phyloP scores from a whole-genome alignment of 2,888 invertebrate species.

The Drosophila quinaria region DNA sequence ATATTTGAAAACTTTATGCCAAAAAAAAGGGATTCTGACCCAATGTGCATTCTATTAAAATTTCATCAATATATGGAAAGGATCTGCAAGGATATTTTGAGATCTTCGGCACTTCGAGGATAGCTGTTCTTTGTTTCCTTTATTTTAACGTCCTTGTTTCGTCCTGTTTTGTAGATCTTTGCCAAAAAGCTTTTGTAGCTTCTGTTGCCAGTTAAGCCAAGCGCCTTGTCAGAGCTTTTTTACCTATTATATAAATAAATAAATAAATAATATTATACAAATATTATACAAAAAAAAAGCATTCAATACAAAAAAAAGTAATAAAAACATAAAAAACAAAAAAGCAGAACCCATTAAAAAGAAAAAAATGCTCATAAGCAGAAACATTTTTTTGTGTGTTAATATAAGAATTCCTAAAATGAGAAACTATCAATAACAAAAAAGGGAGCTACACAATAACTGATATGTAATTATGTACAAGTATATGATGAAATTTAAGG shows the following conservation, averaged over 20 bases:
- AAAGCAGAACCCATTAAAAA: conserved; percentile 3
- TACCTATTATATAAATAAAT: conserved; percentile 57
- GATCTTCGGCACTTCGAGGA: conserved; percentile 13
- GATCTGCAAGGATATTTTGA: conserved; percentile 14
- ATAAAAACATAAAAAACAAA: conserved; percentile 18
- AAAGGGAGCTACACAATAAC: conserved; percentile 41
- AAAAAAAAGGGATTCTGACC: no score
- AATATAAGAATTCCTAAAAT: conserved; percentile 26
- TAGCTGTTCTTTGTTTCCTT: conserved; percentile 15
- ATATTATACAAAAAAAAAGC: conserved; percentile 48
- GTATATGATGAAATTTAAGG: conserved; percentile 43
- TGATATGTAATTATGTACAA: conserved; percentile 48
- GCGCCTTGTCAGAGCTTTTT: conserved; percentile 77
- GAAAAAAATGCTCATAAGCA: no score
- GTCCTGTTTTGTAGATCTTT: conserved; percentile 51
- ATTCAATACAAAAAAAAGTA: conserved; percentile 27
- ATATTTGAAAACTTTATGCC: no score
- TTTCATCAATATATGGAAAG: not conserved
- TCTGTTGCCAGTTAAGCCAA: conserved; percentile 74
- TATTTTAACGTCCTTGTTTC: conserved; percentile 8
- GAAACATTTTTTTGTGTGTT: conserved; percentile 46
- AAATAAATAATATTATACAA: conserved; percentile 39
- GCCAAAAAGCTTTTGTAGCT: conserved; percentile 75
- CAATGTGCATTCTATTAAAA: no score
- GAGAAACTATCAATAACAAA: conserved; percentile 26